Evolutionary conservation across 2,888 invertebrate genomes (phyloP).

Genomic region (Gymnoscelis rufifasciata): DNA sequence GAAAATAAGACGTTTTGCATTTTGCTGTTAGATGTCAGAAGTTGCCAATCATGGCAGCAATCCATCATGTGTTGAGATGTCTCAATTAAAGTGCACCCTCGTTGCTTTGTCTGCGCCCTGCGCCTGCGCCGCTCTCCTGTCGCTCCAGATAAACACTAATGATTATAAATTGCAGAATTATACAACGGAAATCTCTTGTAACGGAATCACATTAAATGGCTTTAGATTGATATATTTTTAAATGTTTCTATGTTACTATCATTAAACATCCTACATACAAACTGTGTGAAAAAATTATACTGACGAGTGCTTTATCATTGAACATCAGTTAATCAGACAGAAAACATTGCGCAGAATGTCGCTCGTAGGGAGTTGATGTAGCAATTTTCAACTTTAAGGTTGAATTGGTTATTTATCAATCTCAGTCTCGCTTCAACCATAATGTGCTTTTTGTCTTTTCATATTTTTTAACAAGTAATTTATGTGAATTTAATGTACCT

Average conservation of each 20-base stretch:
- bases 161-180: conserved; percentile 72
- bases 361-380: conserved; percentile 3
- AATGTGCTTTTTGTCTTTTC: conserved; percentile 60
- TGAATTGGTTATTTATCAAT: conserved; percentile 46
- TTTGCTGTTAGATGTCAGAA: conserved; percentile 42
- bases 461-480: conserved; percentile 52
- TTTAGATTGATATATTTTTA: conserved; percentile 31
- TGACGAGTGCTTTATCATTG: conserved; percentile 7
- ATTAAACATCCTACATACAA: conserved; percentile 4
- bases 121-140: conserved; percentile 34
- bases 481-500: conserved; percentile 56
- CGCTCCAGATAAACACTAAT: conserved; percentile 61
- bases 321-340: neutral
- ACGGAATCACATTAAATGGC: conserved; percentile 47
- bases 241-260: conserved; percentile 20
- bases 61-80: conserved; percentile 72
- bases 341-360: neutral
- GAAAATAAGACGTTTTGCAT: conserved; percentile 60
- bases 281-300: conserved; percentile 1
- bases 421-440: conserved; percentile 41
- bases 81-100: conserved; percentile 71
- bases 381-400: conserved; percentile 17
- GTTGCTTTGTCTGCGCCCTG: conserved; percentile 26
- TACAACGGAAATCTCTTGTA: conserved; percentile 50
- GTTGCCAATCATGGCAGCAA: conserved; percentile 65